Evolutionary conservation across 2,797 vertebrate genomes (phyloP), one percentile per base, ranked within the genome.

Genomic region (Karalla daura): DNA sequence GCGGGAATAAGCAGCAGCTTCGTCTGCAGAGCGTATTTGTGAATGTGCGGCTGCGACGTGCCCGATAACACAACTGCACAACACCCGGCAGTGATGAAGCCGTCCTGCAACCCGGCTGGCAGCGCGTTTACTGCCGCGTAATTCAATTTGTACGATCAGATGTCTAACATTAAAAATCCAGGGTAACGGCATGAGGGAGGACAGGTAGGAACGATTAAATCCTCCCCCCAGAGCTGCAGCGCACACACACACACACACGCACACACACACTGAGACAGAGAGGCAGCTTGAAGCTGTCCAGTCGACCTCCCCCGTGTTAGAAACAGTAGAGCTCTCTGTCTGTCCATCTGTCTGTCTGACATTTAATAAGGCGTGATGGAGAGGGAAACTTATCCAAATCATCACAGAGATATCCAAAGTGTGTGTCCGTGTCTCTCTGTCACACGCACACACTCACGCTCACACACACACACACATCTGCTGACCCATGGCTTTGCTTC

Each of bases 321-420:
- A 33, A 30, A 53, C 20, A 64, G 25, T 24, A 2, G 18, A 37
- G 24, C 13, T 56, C 47, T 37, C 40, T 25, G 2, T 53, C 44
- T 52, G 53, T 46, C n/a, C n/a, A n/a, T n/a, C 17, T 33, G n/a
- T 30, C 23, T 63, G 13, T 61, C 20, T 30, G 61, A 54, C 5
- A 2, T 63, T 51, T 80, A 61, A 70, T 67, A 68, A 74, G 32
- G 14, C 24, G 18, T 27, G 44, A 65, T 17, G 60, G 46, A 63
- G 23, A 8, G 25, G 24, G 24, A 47, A 54, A 44, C 40, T 39
- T 60, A 72, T 61, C 13, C 17, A 60, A 61, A 70, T 63, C 49
- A 53, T 28, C 24, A 59, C 35, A 47, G 32, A 39, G 24, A 17
- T 6, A 46, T 51, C 58, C 56, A 9, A 54, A 64, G 40, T 77